A percentile compares a stretch with the other conserved stretches of the same genome.
phyloP scores from a whole-genome alignment of 2,888 invertebrate genomes.

The Aphodius sticticus region DNA sequence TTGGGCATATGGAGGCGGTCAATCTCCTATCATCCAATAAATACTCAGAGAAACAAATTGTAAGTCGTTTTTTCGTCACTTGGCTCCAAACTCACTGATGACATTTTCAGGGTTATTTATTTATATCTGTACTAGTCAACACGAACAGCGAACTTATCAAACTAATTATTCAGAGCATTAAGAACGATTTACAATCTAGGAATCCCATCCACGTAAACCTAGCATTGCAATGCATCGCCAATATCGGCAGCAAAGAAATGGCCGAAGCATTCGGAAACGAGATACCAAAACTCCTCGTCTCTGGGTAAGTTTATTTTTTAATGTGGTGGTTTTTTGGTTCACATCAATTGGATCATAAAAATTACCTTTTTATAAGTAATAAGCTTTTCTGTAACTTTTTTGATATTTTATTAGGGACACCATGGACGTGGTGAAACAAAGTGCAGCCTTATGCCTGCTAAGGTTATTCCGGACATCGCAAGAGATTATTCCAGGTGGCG shows the following conservation, averaged over 20 bases:
- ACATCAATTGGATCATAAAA: not conserved
- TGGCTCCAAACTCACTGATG: not conserved
- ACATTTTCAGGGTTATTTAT: constrained; percentile 90
- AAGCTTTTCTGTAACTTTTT: constrained; percentile 19
- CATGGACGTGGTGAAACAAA: constrained; percentile 99
- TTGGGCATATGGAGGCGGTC: constrained; percentile 99
- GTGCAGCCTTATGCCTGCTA: constrained; percentile 95
- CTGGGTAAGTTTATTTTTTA: constrained; percentile 71
- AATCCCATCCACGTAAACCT: constrained; percentile 99
- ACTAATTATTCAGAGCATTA: constrained; percentile 98
- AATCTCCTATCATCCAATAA: constrained; percentile 99
- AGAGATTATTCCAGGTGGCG: constrained; percentile 95
- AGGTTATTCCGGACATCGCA: constrained; percentile 94
- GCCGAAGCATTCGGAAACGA: constrained; percentile 99
- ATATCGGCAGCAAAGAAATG: constrained; percentile 99
- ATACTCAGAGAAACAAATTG: constrained; percentile 99
- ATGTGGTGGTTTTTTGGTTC: not conserved
- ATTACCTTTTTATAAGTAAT: not conserved
- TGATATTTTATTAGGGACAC: constrained; percentile 76
- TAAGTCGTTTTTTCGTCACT: constrained; percentile 59
- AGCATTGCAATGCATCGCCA: constrained; percentile 98
- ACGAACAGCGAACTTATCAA: constrained; percentile 99
- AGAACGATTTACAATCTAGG: constrained; percentile 95
- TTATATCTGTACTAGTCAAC: constrained; percentile 99
- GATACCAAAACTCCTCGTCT: constrained; percentile 97